Evolutionary conservation across 2,113 vertebrate species (phyloP).

Genomic region (Rana temporaria): DNA sequence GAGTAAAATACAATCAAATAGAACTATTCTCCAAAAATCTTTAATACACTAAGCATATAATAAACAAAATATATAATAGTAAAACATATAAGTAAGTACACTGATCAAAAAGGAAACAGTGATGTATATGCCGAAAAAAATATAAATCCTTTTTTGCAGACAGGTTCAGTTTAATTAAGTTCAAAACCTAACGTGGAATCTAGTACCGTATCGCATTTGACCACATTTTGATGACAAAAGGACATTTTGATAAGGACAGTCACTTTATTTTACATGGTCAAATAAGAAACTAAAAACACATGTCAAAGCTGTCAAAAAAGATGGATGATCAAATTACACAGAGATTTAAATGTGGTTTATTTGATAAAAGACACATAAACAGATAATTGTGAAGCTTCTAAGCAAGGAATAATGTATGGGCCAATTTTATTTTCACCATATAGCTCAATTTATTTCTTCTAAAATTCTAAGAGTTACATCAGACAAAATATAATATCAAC

Average conservation of each 20-base stretch:
- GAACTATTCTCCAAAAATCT: too few relatives aligned
- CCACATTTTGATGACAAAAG: not conserved
- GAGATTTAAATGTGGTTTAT: not conserved
- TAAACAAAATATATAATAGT: too few relatives aligned
- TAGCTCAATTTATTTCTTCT: not conserved
- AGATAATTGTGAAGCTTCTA: not conserved
- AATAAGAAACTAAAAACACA: not conserved
- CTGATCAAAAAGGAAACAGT: too few relatives aligned
- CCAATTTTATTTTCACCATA: not conserved
- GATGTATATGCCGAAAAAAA: too few relatives aligned
- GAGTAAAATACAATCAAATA: too few relatives aligned
- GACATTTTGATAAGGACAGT: constrained; percentile 1
- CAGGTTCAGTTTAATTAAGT: too few relatives aligned
- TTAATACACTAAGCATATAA: too few relatives aligned
- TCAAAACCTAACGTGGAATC: too few relatives aligned
- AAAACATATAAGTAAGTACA: too few relatives aligned
- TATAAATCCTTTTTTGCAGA: too few relatives aligned
- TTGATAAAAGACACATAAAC: not conserved
- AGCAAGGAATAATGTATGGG: not conserved
- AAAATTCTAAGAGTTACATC: not conserved
- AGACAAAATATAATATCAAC: not conserved
- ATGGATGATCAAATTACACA: not conserved
- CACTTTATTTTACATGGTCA: not conserved
- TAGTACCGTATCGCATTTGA: not conserved
- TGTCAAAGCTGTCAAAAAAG: not conserved